A percentile compares a stretch with the other conserved stretches of the same genome.
These are phyloP conservation scores for Pachliopta kotzebuea DNA, from an alignment of 2,888 invertebrate species.

Conservation along the genomic window DNA sequence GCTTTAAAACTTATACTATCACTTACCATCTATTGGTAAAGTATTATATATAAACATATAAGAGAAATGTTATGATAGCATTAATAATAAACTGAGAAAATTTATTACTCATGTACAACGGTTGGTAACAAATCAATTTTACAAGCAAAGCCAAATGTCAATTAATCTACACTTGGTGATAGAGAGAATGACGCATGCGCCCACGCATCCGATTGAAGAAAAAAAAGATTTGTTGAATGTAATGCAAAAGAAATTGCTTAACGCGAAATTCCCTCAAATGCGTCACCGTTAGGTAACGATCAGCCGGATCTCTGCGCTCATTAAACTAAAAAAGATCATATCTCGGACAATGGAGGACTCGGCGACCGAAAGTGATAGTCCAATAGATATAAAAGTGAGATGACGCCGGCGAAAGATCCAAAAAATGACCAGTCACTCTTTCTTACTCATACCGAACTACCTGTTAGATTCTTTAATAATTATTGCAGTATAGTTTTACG, in stretches of 20 bases:
- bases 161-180: slow-evolving; percentile 8
- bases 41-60: neutral
- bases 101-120: neutral
- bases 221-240: slow-evolving; percentile 10
- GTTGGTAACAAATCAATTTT: slow-evolving; percentile 41
- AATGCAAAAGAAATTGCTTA: slow-evolving; percentile 55
- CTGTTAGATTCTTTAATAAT: slow-evolving; percentile 6
- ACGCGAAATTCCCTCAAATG: slow-evolving; percentile 64
- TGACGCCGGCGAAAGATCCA: slow-evolving; percentile 54
- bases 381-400: slow-evolving; percentile 63
- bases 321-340: slow-evolving; percentile 73
- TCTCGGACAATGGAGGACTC: slow-evolving; percentile 71
- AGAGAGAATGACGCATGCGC: slow-evolving; percentile 32
- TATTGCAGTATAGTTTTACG: neutral
- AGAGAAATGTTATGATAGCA: neutral
- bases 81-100: neutral
- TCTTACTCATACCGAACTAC: slow-evolving; percentile 12
- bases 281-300: slow-evolving; percentile 71
- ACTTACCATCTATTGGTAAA: neutral
- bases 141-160: slow-evolving; percentile 41
- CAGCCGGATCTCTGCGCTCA: slow-evolving; percentile 71
- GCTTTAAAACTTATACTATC: neutral
- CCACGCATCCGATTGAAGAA: slow-evolving; percentile 33
- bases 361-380: slow-evolving; percentile 75
- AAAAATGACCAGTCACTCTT: slow-evolving; percentile 55